Base-by-base conservation (phyloP, 2,888 invertebrate species). In the Agonum fuliginosum region DNA sequence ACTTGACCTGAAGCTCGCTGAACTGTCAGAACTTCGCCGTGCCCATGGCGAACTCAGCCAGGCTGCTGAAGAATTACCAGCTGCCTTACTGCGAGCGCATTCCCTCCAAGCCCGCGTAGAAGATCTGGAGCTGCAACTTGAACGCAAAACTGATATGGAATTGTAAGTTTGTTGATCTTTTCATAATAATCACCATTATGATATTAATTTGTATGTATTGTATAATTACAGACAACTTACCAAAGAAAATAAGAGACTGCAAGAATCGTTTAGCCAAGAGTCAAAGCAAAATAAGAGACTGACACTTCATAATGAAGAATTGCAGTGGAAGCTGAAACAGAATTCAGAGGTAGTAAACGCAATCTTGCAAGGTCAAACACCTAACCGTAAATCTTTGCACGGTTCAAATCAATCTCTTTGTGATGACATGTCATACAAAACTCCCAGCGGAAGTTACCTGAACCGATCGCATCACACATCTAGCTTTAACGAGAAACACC, bases 1-100 rank as follows among this genome's bases (percentile, higher is more conserved):
- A 1, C 89, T 98, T 78, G 97, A 97, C 82, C 88, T 98, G 83
- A 93, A 95, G 83, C 95, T 95, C 84, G 92, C 93, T 20, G 97
- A 98, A 87, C 91, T 96, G 83, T 92, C 93, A 0, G 92, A 94
- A 14, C 88, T 97, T 62, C 90, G 93, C 54, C 92, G 92, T 82
- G 91, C 92, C 76, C 91, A 93, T 77, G 91, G 92, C 20, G 92
- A 94, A 82, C 89, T 94, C 71, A 87, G 90, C 46, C 91, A 91
- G 24, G 94, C 94, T 84, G 92, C 93, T 10, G 95, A 95, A 82
- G 90, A 93, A 76, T 90, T 97, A 80, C 91, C 91, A 17, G 89
- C 90, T 0, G 90, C 93, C 0, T 90, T 93, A 84, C 93, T 94
- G 34, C 93, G 92, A 80, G 91, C 94, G n/a, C 91, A 93, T 19